Percentiles rank a stretch among this genome's conserved stretches.
phyloP scores from a whole-genome alignment of 2,888 invertebrate genomes.

The Drosophila neotestacea region DNA sequence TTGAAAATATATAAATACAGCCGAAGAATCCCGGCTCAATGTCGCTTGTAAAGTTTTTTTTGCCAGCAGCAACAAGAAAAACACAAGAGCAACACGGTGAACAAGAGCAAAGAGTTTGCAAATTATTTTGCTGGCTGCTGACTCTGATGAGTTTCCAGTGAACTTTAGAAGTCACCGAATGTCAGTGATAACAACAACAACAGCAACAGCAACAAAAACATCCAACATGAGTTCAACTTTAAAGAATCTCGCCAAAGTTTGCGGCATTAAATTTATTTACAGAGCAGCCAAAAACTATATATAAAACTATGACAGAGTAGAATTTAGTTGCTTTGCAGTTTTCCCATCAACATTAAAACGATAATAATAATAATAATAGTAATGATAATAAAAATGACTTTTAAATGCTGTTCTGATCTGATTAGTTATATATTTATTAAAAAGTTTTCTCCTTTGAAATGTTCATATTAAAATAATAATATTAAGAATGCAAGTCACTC shows the following conservation, averaged over 20 bases:
- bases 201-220: conserved; percentile 22
- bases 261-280: conserved; percentile 35
- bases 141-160: conserved; percentile 50
- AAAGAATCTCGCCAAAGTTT: conserved; percentile 56
- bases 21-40: conserved; percentile 45
- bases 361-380: conserved; percentile 2
- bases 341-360: neutral
- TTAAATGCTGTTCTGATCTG: conserved; percentile 46
- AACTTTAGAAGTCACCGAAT: conserved; percentile 68
- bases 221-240: conserved; percentile 52
- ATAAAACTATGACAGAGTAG: neutral
- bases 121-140: conserved; percentile 68
- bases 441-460: too few relatives aligned
- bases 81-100: conserved; percentile 12
- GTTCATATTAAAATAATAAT: too few relatives aligned
- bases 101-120: conserved; percentile 43
- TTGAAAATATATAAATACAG: conserved; percentile 28
- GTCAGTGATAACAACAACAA: conserved; percentile 33
- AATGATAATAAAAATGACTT: conserved; percentile 38
- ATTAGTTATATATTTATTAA: neutral
- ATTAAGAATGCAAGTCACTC: too few relatives aligned
- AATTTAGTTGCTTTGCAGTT: conserved; percentile 2
- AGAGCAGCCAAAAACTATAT: conserved; percentile 11
- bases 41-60: conserved; percentile 56
- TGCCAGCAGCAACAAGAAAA: conserved; percentile 18